A percentile compares a stretch with the other conserved stretches of the same genome.
Conservation (phyloP, 2,797 vertebrate genomes). For the Lutjanus argentimaculatus region DNA sequence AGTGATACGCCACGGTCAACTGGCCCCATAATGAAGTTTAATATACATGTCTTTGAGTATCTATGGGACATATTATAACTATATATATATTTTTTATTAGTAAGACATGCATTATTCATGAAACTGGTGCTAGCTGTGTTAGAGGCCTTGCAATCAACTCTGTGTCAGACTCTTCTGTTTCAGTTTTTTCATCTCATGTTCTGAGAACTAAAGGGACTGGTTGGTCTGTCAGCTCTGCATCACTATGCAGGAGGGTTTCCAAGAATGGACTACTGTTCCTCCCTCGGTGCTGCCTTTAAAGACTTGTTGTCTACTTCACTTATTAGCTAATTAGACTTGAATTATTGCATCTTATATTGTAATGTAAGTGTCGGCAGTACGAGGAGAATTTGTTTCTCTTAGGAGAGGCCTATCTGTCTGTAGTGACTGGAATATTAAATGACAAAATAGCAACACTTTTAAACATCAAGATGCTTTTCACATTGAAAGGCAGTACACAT, state of each 20-base stretch:
- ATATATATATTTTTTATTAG: not conserved
- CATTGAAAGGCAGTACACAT: constrained; percentile 1
- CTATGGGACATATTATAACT: not conserved
- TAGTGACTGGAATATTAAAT: constrained; percentile 14
- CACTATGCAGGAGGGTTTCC: constrained; percentile 21
- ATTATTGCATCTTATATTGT: constrained; percentile 17
- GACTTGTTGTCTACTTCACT: constrained; percentile 30
- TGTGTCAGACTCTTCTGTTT: not conserved
- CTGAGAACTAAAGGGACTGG: not conserved
- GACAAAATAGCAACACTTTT: not conserved
- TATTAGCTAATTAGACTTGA: constrained; percentile 20
- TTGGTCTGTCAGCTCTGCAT: constrained; percentile 20
- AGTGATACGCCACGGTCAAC: not conserved
- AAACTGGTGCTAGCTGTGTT: not conserved
- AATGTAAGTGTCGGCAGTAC: constrained; percentile 18
- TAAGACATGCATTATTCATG: constrained; percentile 17
- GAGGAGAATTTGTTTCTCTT: not conserved
- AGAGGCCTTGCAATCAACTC: constrained; percentile 10
- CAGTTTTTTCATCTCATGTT: not conserved
- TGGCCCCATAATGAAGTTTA: not conserved
- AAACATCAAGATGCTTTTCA: not conserved
- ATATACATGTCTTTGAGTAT: not conserved
- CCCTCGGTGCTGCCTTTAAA: constrained; percentile 25
- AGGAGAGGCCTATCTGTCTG: constrained; percentile 5
- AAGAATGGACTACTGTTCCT: constrained; percentile 7